Base-by-base conservation (phyloP, 2,113 vertebrate species). In the Saccopteryx bilineata region DNA sequence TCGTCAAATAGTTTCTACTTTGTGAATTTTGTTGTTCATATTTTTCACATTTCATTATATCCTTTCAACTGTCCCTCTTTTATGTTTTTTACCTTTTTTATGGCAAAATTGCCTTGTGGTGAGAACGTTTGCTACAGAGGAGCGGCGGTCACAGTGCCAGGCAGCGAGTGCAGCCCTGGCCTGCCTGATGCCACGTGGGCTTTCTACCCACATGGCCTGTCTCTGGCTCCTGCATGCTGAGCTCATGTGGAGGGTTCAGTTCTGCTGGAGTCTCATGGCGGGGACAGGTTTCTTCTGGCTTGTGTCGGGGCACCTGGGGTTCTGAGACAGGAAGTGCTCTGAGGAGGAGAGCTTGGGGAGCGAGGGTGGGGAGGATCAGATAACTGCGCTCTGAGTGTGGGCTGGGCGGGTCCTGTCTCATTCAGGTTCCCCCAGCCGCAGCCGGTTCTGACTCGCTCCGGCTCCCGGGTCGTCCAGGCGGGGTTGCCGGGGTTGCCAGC, bases 371-470 rank as follows among this genome's bases (percentile, higher is more conserved):
- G 13, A 39, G 9, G 23, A 6, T 28, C 19, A 48, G 65, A 31
- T 19, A 10, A 5, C 33, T 18, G 65, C 1, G 48, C 50, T 24
- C 9, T 23, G 69, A 93, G 46, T 8, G 86, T 15, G 5, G 10
- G 54, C 39, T 0, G 52, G 31, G 60, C 48, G 50, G 23, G 75
- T 19, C 5, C 85, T 84, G 74, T 80, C 56, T 66, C 61, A 82
- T n/a, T 39, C 39, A 39, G 93, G 69, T 63, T 84, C 76, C 14
- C 56, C 50, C n/a, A n/a, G n/a, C n/a, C 13, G 8, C 9, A 65
- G 66, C 88, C 14, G 48, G 88, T 80, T 76, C 84, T 66, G 76
- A 95, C 69, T 39, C 65, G 52, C 90, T 52, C 26, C 9, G 24
- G 95, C 94, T 91, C 79, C 13, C 58, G 28, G 10, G 31, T 56